phyloP scores from a whole-genome alignment of 2,888 invertebrate species.

The Agrochola lota region DNA sequence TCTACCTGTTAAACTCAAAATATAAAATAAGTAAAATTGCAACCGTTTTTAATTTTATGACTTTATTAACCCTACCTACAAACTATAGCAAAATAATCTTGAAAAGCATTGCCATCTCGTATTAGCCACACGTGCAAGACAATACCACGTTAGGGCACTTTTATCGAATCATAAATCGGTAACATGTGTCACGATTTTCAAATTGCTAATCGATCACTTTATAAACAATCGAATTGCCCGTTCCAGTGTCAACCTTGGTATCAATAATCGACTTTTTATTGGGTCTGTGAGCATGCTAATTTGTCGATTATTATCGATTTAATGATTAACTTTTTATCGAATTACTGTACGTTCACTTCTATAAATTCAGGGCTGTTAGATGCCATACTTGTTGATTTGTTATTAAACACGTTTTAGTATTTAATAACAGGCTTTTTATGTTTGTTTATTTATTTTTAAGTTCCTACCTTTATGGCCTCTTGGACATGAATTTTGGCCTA shows the following conservation, averaged over 20 bases:
- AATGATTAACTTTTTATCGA: constrained; percentile 41
- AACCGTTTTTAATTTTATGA: neutral
- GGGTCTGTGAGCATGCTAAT: constrained; percentile 46
- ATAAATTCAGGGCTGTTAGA: constrained; percentile 42
- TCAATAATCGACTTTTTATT: constrained; percentile 59
- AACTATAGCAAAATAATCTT: neutral
- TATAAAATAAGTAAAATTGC: neutral
- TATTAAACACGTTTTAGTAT: neutral
- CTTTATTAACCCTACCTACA: neutral
- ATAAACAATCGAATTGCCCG: constrained; percentile 41
- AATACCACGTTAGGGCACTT: constrained; percentile 38
- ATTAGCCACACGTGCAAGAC: constrained; percentile 29
- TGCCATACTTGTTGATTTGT: neutral
- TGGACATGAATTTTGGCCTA: neutral
- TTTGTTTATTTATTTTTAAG: no score
- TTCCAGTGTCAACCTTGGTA: constrained; percentile 51
- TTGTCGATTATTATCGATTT: constrained; percentile 52
- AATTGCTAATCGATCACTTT: constrained; percentile 42
- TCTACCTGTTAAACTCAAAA: neutral
- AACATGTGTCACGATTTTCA: constrained; percentile 47
- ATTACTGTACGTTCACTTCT: constrained; percentile 49
- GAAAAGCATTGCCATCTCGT: constrained; percentile 6
- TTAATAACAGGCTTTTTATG: neutral
- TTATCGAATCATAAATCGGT: constrained; percentile 45
- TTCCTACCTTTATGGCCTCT: no score